phyloP scores from a whole-genome alignment of 92 coral and sea anemone genomes.

The Montipora capitata region DNA sequence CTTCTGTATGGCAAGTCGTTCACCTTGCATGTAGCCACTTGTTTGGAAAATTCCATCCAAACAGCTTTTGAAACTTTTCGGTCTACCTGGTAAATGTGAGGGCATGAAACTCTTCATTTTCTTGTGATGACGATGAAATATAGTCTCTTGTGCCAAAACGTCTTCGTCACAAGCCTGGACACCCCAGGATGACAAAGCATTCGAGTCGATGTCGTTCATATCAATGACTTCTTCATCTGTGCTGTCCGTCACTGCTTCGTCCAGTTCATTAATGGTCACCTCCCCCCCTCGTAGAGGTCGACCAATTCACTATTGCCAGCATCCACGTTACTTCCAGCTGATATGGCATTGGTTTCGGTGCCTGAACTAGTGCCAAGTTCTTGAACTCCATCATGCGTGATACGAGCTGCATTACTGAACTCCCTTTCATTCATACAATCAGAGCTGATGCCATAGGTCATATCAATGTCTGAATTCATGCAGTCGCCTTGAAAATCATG shows the following conservation, averaged over 20 bases:
- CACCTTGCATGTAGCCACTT: neutral
- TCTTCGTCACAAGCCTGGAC: neutral
- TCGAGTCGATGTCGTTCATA: neutral
- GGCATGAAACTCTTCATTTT: conserved; percentile 38
- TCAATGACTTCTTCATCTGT: neutral
- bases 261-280: too few species aligned
- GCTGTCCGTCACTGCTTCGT: neutral
- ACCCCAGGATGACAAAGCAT: neutral
- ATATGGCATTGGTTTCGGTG: neutral
- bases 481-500: conserved; percentile 4
- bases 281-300: neutral
- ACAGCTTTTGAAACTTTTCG: conserved; percentile 37
- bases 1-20: neutral
- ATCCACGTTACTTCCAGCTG: conserved; percentile 1
- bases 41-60: conserved; percentile 14
- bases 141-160: neutral
- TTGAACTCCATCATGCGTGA: neutral
- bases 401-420: neutral
- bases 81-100: conserved; percentile 47
- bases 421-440: conserved; percentile 22
- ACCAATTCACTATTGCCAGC: neutral
- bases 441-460: neutral
- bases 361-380: conserved; percentile 2
- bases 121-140: conserved; percentile 54
- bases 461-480: neutral